phyloP scores from a whole-genome alignment of 2,113 vertebrate genomes.

The Spea multiplicata region DNA sequence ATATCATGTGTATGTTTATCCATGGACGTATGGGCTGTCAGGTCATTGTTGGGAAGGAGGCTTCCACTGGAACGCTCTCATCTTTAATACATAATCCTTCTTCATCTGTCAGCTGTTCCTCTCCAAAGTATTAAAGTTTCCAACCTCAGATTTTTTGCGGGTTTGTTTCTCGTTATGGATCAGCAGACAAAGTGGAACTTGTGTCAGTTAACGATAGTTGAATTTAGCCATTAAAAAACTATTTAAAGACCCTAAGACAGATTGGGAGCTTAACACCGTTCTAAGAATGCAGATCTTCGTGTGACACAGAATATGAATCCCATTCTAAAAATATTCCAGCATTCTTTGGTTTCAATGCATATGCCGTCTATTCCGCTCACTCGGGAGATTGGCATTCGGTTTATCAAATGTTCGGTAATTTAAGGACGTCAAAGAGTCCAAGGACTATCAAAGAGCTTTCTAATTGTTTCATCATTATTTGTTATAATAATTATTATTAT shows the following conservation, averaged over 20 bases:
- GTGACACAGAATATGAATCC: neutral
- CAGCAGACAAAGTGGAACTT: neutral
- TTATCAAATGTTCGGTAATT: too few species aligned
- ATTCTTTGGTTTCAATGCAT: neutral
- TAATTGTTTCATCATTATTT: too few species aligned
- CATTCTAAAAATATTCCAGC: neutral
- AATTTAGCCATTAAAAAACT: neutral
- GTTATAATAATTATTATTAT: too few species aligned
- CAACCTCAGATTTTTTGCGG: neutral
- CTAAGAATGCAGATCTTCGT: neutral
- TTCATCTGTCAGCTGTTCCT: slow-evolving; percentile 8
- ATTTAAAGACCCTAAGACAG: slow-evolving; percentile 24
- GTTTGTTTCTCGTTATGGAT: neutral
- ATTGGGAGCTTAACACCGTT: neutral
- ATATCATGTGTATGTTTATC: neutral
- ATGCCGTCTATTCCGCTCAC: too few species aligned
- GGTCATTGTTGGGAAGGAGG: neutral
- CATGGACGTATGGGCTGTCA: neutral
- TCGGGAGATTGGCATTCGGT: too few species aligned
- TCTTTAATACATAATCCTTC: slow-evolving; percentile 19
- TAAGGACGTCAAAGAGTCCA: too few species aligned
- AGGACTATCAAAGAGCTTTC: too few species aligned
- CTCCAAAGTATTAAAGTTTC: neutral
- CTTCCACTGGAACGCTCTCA: slow-evolving; percentile 4
- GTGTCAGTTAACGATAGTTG: neutral